Base-by-base conservation (phyloP, 2,888 invertebrate species). In the Iselma pallidipennis region DNA sequence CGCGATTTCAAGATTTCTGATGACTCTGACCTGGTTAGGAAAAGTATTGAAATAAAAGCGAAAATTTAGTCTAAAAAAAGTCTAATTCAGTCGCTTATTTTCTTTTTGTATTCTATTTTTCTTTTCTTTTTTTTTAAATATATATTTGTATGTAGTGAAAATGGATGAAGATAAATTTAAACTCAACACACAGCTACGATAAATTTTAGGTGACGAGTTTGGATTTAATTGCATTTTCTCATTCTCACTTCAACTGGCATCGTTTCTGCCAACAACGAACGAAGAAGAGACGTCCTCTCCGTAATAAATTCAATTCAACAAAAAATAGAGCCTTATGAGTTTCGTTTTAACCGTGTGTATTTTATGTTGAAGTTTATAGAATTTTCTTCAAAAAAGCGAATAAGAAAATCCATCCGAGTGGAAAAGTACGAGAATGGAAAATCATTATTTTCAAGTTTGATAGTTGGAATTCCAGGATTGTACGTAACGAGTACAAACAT, bases 1-100 rank as follows among this genome's bases (percentile, higher is more conserved):
- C 21, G 51, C 29, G 51, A 51, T 31, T 29, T 51, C 10, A 21
- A 26, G 51, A 31, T 45, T 29, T 26, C 31, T 51, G 19, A 51
- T 51, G 29, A 51, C 28, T 29, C 19, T 1, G n/a, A 50, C 26
- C 19, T 29, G 25, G 25, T 5, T 12, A n/a, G 28, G 25, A 19
- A 6, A 16, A 12, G 16, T 50, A 29, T 19, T 16, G 50, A 50
- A 50, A 14, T 49, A 21, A 6, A 12, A 0, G 14, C 1, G 21
- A 6, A 25, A 49, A 26, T 14, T 28, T 50, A 9, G 16, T 23
- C n/a, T 37, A 16, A 16, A 16, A n/a, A 37, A 14, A 14, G 33
- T 14, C n/a, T 33, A 14, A 0, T 33, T 14, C 14, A n/a, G n/a
- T n/a, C n/a, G n/a, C 9, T 14, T 14, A 9, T 14, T 33, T 14